These are phyloP conservation scores for Aldrovandia affinis DNA, from an alignment of 2,797 vertebrate species.

Conservation along the genomic window DNA sequence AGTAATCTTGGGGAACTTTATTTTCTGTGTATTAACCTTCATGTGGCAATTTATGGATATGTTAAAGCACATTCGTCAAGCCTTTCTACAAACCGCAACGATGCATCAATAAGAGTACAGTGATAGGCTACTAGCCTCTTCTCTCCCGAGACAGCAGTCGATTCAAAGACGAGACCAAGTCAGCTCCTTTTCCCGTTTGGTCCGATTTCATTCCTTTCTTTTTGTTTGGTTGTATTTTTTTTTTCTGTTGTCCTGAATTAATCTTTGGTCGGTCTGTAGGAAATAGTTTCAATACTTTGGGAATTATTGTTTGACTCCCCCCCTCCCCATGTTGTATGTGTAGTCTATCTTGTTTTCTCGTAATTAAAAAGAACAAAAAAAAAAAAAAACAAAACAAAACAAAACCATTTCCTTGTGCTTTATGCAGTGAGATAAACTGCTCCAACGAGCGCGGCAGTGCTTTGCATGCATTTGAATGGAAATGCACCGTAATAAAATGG, in stretches of 20 bases:
- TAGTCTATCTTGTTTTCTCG: constrained; percentile 13
- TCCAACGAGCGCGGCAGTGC: constrained; percentile 29
- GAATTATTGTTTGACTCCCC: constrained; percentile 16
- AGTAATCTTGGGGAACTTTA: neutral
- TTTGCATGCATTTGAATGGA: constrained; percentile 43
- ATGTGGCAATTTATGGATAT: neutral
- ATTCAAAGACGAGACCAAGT: neutral
- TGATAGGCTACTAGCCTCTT: neutral
- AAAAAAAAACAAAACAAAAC: neutral
- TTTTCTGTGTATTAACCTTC: constrained; percentile 13
- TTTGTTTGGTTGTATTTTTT: constrained; percentile 9
- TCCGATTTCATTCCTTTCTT: neutral
- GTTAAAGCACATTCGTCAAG: neutral
- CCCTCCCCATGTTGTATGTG: neutral
- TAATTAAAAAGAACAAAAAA: constrained; percentile 11
- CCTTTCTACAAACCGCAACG: neutral
- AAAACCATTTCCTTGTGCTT: constrained; percentile 24
- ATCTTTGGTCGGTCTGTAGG: neutral
- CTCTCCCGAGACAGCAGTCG: neutral
- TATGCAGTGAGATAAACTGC: constrained; percentile 19
- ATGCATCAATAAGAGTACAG: neutral
- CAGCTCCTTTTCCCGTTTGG: neutral
- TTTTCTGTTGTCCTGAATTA: constrained; percentile 13
- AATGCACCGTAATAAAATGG: constrained; percentile 21
- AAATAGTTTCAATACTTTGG: constrained; percentile 16